These are phyloP conservation scores for Catocala sponsa DNA, from an alignment of 2,888 invertebrate genomes.

Conservation along the genomic window DNA sequence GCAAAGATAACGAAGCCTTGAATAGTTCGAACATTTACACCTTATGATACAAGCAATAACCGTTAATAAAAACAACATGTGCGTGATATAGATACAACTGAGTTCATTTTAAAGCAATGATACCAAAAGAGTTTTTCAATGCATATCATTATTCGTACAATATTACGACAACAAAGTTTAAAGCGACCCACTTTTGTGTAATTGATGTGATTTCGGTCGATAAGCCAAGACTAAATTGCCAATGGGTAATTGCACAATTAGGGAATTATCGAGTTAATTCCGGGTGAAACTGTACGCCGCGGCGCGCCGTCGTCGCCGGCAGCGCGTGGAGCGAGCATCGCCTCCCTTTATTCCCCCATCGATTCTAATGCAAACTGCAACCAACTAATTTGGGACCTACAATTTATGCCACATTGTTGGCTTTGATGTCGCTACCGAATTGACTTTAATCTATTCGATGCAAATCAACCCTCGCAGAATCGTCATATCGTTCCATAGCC, in stretches of 20 bases:
- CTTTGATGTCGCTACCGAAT: constrained; percentile 56
- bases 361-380: constrained; percentile 79
- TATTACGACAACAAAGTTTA: constrained; percentile 45
- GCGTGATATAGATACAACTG: not conserved
- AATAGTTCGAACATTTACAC: not conserved
- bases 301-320: constrained; percentile 52
- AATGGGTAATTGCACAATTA: constrained; percentile 84
- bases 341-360: constrained; percentile 51
- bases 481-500: not conserved
- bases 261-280: constrained; percentile 85
- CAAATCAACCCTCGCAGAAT: constrained; percentile 21
- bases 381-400: constrained; percentile 65
- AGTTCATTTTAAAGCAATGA: constrained; percentile 20
- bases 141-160: constrained; percentile 31
- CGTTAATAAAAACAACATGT: not conserved
- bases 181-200: constrained; percentile 46
- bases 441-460: constrained; percentile 42
- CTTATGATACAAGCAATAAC: constrained; percentile 4
- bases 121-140: constrained; percentile 9
- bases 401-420: constrained; percentile 76
- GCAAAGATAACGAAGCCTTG: not conserved
- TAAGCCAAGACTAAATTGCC: constrained; percentile 77
- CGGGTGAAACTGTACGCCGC: constrained; percentile 78
- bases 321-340: constrained; percentile 37
- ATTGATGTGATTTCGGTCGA: constrained; percentile 60